Evolutionary conservation across 2,888 invertebrate genomes (phyloP).

Genomic region (Lamellibrachia satsuma): DNA sequence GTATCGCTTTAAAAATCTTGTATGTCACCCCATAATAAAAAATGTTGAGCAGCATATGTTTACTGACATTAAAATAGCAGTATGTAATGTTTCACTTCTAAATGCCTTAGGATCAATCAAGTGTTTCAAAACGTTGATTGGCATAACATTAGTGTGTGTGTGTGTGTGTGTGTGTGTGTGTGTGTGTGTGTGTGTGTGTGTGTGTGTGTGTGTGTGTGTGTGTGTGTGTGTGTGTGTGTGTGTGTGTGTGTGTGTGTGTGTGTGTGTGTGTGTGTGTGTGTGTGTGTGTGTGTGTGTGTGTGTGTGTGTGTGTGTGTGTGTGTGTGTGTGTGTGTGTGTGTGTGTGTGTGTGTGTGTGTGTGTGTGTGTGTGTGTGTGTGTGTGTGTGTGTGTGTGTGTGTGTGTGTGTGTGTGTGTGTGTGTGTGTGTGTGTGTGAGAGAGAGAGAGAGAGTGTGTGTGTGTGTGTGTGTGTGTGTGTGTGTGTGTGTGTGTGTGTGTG

Average conservation of each 20-base stretch:
- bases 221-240: background rate
- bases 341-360: background rate
- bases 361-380: background rate
- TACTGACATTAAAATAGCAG: too few relatives aligned
- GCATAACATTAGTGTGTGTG: too few relatives aligned
- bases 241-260: background rate
- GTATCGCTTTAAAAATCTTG: too few relatives aligned
- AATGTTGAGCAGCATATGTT: too few relatives aligned
- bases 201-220: background rate
- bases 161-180: too few relatives aligned
- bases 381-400: background rate
- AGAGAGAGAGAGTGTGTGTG: too few relatives aligned
- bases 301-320: background rate
- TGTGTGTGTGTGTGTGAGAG: background rate
- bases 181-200: too few relatives aligned
- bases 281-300: background rate
- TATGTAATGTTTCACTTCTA: too few relatives aligned
- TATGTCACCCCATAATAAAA: too few relatives aligned
- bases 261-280: background rate
- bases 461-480: background rate
- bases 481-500: too few relatives aligned
- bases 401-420: background rate
- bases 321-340: background rate
- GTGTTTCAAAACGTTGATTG: too few relatives aligned
- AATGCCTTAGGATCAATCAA: too few relatives aligned